Conservation (phyloP, 2,113 vertebrate species). For the Misgurnus anguillicaudatus region DNA sequence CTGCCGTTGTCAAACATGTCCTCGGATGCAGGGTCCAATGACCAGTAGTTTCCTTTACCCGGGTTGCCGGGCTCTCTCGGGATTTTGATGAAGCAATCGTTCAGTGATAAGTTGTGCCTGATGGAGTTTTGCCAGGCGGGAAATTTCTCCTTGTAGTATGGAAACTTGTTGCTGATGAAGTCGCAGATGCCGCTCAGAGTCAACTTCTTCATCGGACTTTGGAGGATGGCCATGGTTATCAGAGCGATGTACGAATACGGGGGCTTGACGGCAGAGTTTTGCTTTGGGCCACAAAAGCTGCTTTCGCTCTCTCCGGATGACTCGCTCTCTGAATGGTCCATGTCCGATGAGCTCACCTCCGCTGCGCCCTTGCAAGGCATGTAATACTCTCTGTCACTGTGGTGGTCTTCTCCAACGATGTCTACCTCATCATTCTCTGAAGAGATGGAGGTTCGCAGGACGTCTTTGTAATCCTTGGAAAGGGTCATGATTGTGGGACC, state of each 20-base stretch:
- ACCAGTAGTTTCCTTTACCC: conserved; percentile 97
- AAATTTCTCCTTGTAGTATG: conserved; percentile 85
- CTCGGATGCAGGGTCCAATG: conserved; percentile 85
- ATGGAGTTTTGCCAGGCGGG: conserved; percentile 96
- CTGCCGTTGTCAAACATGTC: conserved; percentile 94
- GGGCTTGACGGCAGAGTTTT: conserved; percentile 74
- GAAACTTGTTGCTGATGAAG: conserved; percentile 90
- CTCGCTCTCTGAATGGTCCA: conserved; percentile 65
- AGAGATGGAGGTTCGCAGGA: conserved; percentile 54
- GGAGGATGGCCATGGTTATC: conserved; percentile 92
- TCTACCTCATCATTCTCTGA: conserved; percentile 70
- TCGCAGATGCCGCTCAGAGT: conserved; percentile 89
- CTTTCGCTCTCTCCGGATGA: conserved; percentile 69
- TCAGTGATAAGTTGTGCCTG: conserved; percentile 94
- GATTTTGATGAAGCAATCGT: conserved; percentile 97
- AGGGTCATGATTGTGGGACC: conserved; percentile 68
- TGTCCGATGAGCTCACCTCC: conserved; percentile 36
- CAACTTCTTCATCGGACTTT: conserved; percentile 85
- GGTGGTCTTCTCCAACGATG: conserved; percentile 69
- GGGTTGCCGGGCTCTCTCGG: conserved; percentile 92
- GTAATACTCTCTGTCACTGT: conserved; percentile 48
- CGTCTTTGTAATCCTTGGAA: conserved; percentile 65
- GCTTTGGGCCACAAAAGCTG: conserved; percentile 61
- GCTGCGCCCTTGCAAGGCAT: conserved; percentile 17
- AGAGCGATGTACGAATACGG: conserved; percentile 92